phyloP scores from a whole-genome alignment of 2,797 vertebrate species.

The Sebastes wilsoni region DNA sequence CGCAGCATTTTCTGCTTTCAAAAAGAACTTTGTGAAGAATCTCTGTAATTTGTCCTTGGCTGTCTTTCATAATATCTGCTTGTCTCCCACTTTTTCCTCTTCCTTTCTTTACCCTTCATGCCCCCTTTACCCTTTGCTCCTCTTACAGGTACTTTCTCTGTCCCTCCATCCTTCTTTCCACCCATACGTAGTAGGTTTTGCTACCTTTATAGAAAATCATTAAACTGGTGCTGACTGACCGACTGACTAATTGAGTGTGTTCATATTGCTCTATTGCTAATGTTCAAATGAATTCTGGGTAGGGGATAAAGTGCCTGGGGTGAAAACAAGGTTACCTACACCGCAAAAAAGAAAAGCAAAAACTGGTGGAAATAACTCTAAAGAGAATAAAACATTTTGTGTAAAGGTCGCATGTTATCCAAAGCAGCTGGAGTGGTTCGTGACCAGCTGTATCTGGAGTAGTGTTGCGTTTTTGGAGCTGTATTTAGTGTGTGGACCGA shows the following conservation, averaged over 20 bases:
- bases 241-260: slow-evolving; percentile 24
- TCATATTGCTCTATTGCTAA: slow-evolving; percentile 1
- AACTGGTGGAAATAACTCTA: background rate
- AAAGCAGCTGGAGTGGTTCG: background rate
- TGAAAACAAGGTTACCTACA: background rate
- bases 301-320: background rate
- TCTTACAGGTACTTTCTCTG: background rate
- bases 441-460: background rate
- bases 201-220: slow-evolving; percentile 78
- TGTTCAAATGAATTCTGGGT: background rate
- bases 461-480: background rate
- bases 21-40: slow-evolving; percentile 33
- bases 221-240: slow-evolving; percentile 72
- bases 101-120: background rate
- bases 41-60: slow-evolving; percentile 36
- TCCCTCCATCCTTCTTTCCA: background rate
- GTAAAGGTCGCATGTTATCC: background rate
- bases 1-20: slow-evolving; percentile 15
- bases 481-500: background rate
- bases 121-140: background rate
- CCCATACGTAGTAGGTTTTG: slow-evolving; percentile 59
- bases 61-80: slow-evolving; percentile 26
- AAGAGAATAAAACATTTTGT: background rate
- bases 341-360: background rate
- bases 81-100: background rate